Percentiles rank a stretch among this genome's conserved stretches.
Evolutionary conservation across 2,888 invertebrate genomes (phyloP).

Genomic region (Dynastes hyllus): DNA sequence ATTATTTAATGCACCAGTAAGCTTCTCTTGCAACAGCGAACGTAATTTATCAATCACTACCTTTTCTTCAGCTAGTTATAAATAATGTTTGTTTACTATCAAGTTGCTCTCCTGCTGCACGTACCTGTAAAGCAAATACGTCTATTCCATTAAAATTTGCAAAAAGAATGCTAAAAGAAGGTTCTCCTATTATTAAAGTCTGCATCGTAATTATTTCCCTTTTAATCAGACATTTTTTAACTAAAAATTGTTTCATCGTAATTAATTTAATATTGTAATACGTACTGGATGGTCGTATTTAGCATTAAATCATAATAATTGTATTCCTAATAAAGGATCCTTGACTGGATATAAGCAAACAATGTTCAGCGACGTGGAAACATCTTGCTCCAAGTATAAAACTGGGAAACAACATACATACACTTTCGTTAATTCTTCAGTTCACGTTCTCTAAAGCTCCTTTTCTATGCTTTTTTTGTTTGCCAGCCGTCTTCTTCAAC

Average conservation of each 20-base stretch:
- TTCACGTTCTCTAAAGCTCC: constrained; percentile 25
- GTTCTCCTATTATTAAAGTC: too few species aligned
- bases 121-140: too few species aligned
- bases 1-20: too few species aligned
- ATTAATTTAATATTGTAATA: constrained; percentile 4
- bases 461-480: constrained; percentile 22
- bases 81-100: too few species aligned
- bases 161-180: too few species aligned
- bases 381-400: constrained; percentile 2
- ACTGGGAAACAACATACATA: constrained; percentile 21
- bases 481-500: constrained; percentile 41
- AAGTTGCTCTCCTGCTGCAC: too few species aligned
- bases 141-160: too few species aligned
- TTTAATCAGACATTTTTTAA: too few species aligned
- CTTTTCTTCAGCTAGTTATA: too few species aligned
- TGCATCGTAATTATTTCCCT: too few species aligned
- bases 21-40: too few species aligned
- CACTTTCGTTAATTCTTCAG: constrained; percentile 22
- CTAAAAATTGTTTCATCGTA: not conserved
- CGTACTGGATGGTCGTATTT: not conserved
- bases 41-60: too few species aligned
- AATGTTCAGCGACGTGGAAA: constrained; percentile 8
- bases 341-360: not conserved
- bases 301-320: constrained; percentile 12
- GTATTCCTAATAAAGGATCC: not conserved